phyloP scores from a whole-genome alignment of 2,113 vertebrate species.

The Porphyrio hochstetteri region DNA sequence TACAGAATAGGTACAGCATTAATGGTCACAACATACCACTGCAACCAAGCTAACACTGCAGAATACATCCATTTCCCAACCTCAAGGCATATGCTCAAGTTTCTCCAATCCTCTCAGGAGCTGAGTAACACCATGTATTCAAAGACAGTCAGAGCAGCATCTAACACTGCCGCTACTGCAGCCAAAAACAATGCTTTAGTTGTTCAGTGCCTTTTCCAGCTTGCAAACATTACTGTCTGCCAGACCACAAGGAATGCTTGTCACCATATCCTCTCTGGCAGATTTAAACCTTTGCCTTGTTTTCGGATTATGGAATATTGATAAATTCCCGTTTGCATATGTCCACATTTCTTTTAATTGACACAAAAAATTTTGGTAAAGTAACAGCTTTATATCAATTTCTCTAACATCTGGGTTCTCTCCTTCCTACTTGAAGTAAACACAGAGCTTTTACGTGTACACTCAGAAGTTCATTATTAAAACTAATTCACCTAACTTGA shows the following conservation, averaged over 20 bases:
- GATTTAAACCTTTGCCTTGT: background rate
- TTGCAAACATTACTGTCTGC: background rate
- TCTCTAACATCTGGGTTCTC: background rate
- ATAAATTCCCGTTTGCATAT: background rate
- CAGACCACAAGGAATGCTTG: background rate
- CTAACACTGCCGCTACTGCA: background rate
- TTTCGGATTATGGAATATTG: background rate
- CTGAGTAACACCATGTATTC: too few relatives aligned
- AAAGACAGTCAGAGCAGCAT: background rate
- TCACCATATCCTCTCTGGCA: background rate
- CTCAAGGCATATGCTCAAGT: accelerated
- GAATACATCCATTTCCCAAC: background rate
- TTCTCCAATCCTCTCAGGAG: background rate
- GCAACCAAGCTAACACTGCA: background rate
- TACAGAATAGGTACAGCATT: background rate
- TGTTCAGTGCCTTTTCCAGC: background rate
- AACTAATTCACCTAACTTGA: background rate
- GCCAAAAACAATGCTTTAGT: background rate
- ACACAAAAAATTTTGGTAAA: background rate
- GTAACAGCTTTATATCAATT: background rate
- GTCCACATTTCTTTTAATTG: background rate
- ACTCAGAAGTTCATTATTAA: background rate
- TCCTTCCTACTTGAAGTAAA: background rate
- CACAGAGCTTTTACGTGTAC: accelerated
- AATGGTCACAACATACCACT: accelerated